phyloP scores from a whole-genome alignment of 2,888 invertebrate species.

The Epiperipatus broadwayi region DNA sequence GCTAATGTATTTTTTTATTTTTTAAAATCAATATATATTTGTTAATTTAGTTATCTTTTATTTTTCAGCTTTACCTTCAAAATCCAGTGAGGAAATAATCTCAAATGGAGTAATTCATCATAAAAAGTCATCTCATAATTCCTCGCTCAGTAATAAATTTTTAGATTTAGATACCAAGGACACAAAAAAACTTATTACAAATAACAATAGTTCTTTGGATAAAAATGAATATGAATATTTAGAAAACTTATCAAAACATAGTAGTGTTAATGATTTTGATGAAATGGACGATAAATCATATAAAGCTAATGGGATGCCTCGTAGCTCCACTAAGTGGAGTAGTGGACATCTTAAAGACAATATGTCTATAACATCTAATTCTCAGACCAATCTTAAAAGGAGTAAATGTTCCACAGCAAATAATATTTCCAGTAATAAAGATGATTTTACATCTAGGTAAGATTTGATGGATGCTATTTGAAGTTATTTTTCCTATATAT shows the following conservation, averaged over 20 bases:
- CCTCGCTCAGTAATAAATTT: conserved; percentile 28
- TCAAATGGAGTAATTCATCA: conserved; percentile 25
- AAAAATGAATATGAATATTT: conserved; percentile 15
- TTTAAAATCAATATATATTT: too few species aligned
- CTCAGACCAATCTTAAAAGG: too few species aligned
- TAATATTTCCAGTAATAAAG: too few species aligned
- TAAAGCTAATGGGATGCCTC: conserved; percentile 21
- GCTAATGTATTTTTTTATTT: too few species aligned
- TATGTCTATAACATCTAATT: too few species aligned
- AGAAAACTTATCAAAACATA: too few species aligned
- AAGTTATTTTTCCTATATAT: too few species aligned
- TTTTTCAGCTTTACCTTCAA: conserved; percentile 24
- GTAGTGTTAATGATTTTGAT: conserved; percentile 34
- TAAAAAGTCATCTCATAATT: conserved; percentile 32
- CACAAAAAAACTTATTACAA: neutral
- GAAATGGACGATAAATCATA: conserved; percentile 31
- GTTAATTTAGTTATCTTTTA: too few species aligned
- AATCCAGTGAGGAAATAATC: conserved; percentile 29
- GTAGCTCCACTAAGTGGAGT: conserved; percentile 17
- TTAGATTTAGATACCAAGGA: conserved; percentile 32
- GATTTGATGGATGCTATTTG: too few species aligned
- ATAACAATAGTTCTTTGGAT: conserved; percentile 14
- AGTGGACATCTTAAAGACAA: too few species aligned
- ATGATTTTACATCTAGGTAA: too few species aligned
- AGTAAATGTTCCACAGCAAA: too few species aligned